Base-by-base conservation (phyloP, 2,113 vertebrate species). In the Zosterops pallidus region DNA sequence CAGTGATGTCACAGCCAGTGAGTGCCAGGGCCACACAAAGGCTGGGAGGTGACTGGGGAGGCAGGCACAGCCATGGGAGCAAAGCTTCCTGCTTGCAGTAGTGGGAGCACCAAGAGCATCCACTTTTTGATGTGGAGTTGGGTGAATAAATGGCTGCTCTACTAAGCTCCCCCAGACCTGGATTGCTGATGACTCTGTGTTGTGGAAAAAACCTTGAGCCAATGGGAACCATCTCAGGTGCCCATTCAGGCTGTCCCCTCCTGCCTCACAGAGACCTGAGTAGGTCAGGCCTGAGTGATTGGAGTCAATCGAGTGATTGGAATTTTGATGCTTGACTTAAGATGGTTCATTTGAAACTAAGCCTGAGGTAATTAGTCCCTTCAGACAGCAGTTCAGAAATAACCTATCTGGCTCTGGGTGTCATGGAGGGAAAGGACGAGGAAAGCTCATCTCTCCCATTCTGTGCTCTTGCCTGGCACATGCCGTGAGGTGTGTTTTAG, bases 401-500 rank as follows among this genome's bases (percentile, higher is more conserved):
- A 60, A 9, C 68, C 26, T 16, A 4, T 75, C 56, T 87, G 82
- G 47, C 74, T 84, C 64, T 18, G 28, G 18, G 37, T 69, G 41
- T 46, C n/a, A 12, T 16, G 60, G 55, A 3, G 2, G 5, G 35
- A 81, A 57, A 80, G 83, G 44, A 39, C 4, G 2, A 49, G 60
- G 39, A 74, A 26, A 74, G 35, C 29, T 75, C 53, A 44, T 46
- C 57, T 94, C 23, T 79, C 57, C 35, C 3, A 1, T 24, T 31
- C 52, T 35, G 20, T 0, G 0, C 57, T 79, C 60, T 87, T 3
- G 1, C 18, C 39, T 21, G 18, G 35, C 47, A 41, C 70, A n/a
- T 0, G 0, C 12, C 0, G 0, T 6, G 3, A 69, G 23, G 35
- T 44, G 41, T 49, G 55, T 14, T 17, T 59, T 49, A 22, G 31